Percentiles rank a stretch among this genome's conserved stretches.
Conservation (phyloP, 2,797 vertebrate genomes). For the Mallotus villosus region DNA sequence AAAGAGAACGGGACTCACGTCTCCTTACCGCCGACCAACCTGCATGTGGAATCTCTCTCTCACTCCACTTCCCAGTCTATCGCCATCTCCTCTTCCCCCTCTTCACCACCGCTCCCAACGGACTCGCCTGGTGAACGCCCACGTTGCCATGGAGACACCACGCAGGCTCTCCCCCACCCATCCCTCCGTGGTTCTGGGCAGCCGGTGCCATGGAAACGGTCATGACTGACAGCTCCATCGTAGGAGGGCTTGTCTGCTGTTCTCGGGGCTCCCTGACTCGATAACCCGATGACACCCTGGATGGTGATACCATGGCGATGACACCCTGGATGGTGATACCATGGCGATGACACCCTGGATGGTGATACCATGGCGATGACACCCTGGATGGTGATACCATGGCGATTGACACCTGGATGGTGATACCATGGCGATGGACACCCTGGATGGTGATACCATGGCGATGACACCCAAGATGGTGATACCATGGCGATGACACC, state of each 20-base stretch:
- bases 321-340: conserved; percentile 3
- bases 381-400: conserved; percentile 38
- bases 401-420: no score
- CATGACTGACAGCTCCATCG: conserved; percentile 55
- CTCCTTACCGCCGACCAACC: conserved; percentile 5
- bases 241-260: conserved; percentile 48
- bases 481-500: conserved; percentile 33
- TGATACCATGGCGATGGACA: no score
- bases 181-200: conserved; percentile 37
- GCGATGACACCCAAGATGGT: conserved; percentile 35
- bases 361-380: no score
- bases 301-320: conserved; percentile 20
- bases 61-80: conserved; percentile 43
- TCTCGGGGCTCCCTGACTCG: conserved; percentile 39
- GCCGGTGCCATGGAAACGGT: conserved; percentile 57
- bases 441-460: conserved; percentile 39
- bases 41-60: conserved; percentile 32
- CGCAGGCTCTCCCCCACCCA: conserved; percentile 20
- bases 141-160: conserved; percentile 71
- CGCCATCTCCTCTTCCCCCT: conserved; percentile 42
- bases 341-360: no score
- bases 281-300: conserved; percentile 36
- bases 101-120: conserved; percentile 58
- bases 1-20: conserved; percentile 12
- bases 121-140: conserved; percentile 51